These are phyloP conservation scores for Python bivittatus DNA, from an alignment of 2,113 vertebrate species.

Conservation along the genomic window DNA sequence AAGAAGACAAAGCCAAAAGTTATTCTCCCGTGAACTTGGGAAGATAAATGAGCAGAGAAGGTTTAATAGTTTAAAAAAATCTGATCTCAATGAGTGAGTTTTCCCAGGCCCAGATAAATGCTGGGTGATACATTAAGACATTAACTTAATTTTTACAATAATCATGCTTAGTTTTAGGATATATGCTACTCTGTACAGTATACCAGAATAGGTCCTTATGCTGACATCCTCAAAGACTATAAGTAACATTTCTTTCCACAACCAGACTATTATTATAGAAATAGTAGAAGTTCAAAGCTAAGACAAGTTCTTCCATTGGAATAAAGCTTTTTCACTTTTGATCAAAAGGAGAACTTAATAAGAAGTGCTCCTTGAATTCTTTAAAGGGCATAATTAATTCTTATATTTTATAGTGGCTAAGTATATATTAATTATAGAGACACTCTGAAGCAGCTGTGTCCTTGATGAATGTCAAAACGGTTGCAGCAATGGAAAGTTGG, in stretches of 20 bases:
- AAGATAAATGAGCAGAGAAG: background rate
- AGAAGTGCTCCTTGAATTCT: slow-evolving; percentile 63
- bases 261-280: background rate
- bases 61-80: background rate
- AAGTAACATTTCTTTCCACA: slow-evolving; percentile 11
- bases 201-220: background rate
- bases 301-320: slow-evolving; percentile 23
- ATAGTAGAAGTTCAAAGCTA: slow-evolving; percentile 17
- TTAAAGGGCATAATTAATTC: slow-evolving; percentile 70
- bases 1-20: background rate
- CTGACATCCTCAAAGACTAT: background rate
- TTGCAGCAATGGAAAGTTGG: slow-evolving; percentile 67
- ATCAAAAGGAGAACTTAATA: slow-evolving; percentile 57
- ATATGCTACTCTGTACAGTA: background rate
- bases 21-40: background rate
- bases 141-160: background rate
- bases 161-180: background rate
- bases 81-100: background rate
- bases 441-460: slow-evolving; percentile 68
- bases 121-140: background rate
- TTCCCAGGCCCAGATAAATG: background rate
- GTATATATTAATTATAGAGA: slow-evolving; percentile 78
- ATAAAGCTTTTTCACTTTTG: slow-evolving; percentile 36
- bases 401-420: slow-evolving; percentile 75
- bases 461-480: slow-evolving; percentile 69